phyloP scores from a whole-genome alignment of 2,113 vertebrate species.

The Sciurus niger region DNA sequence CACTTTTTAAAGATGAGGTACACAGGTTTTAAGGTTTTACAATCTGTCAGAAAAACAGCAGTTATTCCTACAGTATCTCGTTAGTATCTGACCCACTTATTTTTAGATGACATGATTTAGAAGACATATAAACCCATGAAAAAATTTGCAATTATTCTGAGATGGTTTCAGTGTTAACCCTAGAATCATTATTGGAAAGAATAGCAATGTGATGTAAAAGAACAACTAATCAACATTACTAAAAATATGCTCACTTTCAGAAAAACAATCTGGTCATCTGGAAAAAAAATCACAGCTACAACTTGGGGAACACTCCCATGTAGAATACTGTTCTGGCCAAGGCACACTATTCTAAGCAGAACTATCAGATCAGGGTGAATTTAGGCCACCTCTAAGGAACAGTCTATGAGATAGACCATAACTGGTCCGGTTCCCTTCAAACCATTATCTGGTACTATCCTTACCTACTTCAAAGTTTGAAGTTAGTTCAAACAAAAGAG shows the following conservation, averaged over 20 bases:
- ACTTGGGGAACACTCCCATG: neutral
- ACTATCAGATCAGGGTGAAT: neutral
- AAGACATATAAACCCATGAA: constrained; percentile 35
- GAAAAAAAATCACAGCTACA: constrained; percentile 18
- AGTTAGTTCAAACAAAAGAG: constrained; percentile 69
- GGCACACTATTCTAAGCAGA: constrained; percentile 48
- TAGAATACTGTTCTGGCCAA: neutral
- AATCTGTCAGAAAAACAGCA: constrained; percentile 85
- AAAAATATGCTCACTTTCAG: constrained; percentile 37
- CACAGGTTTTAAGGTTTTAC: constrained; percentile 78
- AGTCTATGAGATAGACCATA: neutral
- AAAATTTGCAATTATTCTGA: constrained; percentile 43
- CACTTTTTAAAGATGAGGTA: neutral
- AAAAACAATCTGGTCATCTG: constrained; percentile 31
- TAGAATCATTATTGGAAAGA: constrained; percentile 9
- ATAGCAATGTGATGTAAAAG: neutral
- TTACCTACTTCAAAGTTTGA: constrained; percentile 34
- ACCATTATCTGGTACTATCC: neutral
- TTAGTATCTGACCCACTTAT: neutral
- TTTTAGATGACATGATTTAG: neutral
- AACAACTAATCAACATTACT: neutral
- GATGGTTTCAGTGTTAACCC: neutral
- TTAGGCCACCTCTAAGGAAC: neutral
- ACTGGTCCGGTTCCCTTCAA: constrained; percentile 2
- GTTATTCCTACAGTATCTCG: constrained; percentile 5